A percentile compares a stretch with the other conserved stretches of the same genome.
These are phyloP conservation scores for Ploceus nigricollis DNA, from an alignment of 2,113 vertebrate genomes.

Conservation along the genomic window DNA sequence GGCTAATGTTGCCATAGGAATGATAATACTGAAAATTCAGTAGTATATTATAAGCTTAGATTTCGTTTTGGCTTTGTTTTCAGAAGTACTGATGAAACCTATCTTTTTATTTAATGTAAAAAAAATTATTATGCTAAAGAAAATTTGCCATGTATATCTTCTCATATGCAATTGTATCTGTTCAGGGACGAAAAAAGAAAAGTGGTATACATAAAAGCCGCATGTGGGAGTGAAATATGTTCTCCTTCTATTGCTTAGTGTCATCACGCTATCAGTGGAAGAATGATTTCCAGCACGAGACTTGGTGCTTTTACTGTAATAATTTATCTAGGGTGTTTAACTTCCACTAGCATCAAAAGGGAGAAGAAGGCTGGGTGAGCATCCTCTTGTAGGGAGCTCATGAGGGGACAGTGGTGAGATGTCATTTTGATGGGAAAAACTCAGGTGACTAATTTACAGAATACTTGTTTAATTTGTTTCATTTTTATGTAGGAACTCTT, in stretches of 20 bases:
- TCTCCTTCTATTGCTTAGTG: conserved; percentile 11
- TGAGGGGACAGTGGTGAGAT: rapidly evolving
- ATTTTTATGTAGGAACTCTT: not conserved
- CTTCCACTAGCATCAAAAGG: not conserved
- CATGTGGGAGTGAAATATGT: conserved; percentile 25
- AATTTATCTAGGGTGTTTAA: not conserved
- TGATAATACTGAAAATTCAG: not conserved
- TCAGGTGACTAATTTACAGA: not conserved
- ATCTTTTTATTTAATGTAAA: not conserved
- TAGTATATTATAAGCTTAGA: not conserved
- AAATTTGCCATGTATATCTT: not conserved
- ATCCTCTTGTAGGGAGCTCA: not conserved
- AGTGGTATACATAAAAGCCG: not conserved
- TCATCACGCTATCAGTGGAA: not conserved
- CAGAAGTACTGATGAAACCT: not conserved
- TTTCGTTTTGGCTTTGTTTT: not conserved
- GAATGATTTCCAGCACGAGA: conserved; percentile 22
- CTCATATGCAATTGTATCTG: not conserved
- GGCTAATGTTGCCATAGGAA: conserved; percentile 24
- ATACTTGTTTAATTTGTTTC: not conserved
- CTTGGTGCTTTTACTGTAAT: not conserved
- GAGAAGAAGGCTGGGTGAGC: not conserved
- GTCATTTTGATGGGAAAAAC: not conserved
- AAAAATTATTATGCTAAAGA: not conserved
- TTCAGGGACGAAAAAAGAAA: not conserved